Conservation (phyloP, 2,888 invertebrate genomes). For the Philhelius pedissequus region DNA sequence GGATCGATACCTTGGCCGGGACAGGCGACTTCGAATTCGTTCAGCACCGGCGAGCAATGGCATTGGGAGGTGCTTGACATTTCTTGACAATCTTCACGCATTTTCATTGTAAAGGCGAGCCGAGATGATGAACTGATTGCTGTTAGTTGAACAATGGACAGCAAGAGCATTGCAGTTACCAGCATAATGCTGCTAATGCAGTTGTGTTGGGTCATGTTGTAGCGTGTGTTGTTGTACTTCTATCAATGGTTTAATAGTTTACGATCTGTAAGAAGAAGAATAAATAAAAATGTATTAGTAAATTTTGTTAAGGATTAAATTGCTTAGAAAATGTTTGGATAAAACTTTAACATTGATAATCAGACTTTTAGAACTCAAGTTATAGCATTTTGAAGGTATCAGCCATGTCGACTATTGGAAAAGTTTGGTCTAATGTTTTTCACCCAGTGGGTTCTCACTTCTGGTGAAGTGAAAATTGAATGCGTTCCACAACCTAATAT, state of each 20-base stretch:
- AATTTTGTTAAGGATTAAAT: too few relatives aligned
- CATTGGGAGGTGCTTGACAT: conserved; percentile 72
- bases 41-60: conserved; percentile 74
- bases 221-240: background rate
- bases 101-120: conserved; percentile 62
- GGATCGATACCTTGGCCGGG: conserved; percentile 73
- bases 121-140: conserved; percentile 27
- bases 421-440: too few relatives aligned
- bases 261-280: background rate
- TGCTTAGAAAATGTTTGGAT: too few relatives aligned
- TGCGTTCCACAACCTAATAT: too few relatives aligned
- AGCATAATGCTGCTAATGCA: conserved; percentile 28
- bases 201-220: conserved; percentile 16
- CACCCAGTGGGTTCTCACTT: too few relatives aligned
- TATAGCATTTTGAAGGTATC: too few relatives aligned
- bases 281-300: background rate
- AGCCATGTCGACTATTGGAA: too few relatives aligned
- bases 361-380: too few relatives aligned
- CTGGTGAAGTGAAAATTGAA: too few relatives aligned
- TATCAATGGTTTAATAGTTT: background rate
- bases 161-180: conserved; percentile 3
- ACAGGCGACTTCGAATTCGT: conserved; percentile 76
- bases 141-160: conserved; percentile 27
- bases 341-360: too few relatives aligned
- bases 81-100: conserved; percentile 74